phyloP scores from a whole-genome alignment of 2,888 invertebrate genomes.

The Drosophila heteroneura region DNA sequence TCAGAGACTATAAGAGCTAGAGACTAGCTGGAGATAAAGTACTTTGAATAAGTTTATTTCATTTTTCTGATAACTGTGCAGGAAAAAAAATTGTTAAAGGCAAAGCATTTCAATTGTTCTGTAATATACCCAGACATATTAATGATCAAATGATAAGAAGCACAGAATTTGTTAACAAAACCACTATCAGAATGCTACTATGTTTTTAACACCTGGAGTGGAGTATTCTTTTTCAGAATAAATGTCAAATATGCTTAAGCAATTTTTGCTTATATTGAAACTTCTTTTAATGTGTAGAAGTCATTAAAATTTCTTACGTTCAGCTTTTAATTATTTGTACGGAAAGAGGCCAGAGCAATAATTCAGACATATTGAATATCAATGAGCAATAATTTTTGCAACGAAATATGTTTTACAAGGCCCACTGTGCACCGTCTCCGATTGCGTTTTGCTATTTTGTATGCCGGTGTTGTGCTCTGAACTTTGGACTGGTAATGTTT shows the following conservation, averaged over 20 bases:
- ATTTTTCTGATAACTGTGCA: not conserved
- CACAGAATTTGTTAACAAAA: not conserved
- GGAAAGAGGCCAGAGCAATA: not conserved
- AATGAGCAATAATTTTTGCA: constrained; percentile 2
- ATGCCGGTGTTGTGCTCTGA: constrained; percentile 42
- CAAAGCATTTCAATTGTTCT: not conserved
- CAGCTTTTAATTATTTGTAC: not conserved
- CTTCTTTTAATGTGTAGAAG: not conserved
- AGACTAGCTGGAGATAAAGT: not conserved
- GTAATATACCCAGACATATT: not conserved
- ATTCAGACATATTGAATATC: not conserved
- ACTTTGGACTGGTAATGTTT: constrained; percentile 56
- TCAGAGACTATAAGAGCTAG: not conserved
- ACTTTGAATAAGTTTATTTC: not conserved
- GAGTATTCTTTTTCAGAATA: not conserved
- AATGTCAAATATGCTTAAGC: not conserved
- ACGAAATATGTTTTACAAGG: not conserved
- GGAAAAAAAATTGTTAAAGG: no score
- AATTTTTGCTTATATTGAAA: not conserved
- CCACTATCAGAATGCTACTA: not conserved
- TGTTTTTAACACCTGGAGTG: not conserved
- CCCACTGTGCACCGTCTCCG: constrained; percentile 26
- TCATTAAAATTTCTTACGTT: not conserved
- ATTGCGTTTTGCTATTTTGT: constrained; percentile 31
- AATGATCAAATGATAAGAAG: not conserved